Evolutionary conservation across 1,140 invertebrate genomes (phyloP).

Genomic region (Pseudomyrmex sp.): DNA sequence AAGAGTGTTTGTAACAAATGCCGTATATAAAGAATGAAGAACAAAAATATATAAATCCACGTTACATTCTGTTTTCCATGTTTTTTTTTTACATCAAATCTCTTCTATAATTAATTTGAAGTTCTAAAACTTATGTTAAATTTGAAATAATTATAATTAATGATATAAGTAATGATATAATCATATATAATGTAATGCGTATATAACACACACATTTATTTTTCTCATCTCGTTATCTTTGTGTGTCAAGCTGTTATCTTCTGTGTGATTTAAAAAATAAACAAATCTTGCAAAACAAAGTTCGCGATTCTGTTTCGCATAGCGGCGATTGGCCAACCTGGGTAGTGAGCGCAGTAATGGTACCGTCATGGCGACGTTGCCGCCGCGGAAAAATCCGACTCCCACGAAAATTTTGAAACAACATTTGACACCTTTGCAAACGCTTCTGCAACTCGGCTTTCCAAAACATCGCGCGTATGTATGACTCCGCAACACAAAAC

Average conservation of each 20-base stretch:
- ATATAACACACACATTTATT: too few species aligned
- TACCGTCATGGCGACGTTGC: conserved; percentile 88
- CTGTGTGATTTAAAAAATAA: too few species aligned
- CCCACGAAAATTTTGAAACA: conserved; percentile 90
- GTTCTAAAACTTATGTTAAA: too few species aligned
- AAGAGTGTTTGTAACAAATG: conserved; percentile 78
- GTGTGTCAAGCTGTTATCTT: too few species aligned
- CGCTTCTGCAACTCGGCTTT: conserved; percentile 94
- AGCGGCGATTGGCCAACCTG: conserved; percentile 43
- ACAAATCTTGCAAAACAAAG: not conserved
- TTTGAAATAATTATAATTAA: too few species aligned
- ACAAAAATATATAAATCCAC: conserved; percentile 58
- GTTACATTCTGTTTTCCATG: conserved; percentile 50
- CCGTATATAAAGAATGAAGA: conserved; percentile 59
- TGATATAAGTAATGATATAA: too few species aligned
- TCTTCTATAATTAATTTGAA: too few species aligned
- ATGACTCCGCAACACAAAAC: not conserved
- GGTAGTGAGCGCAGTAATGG: conserved; percentile 62
- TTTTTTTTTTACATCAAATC: conserved; percentile 58
- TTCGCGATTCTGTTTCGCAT: not conserved
- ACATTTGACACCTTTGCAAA: conserved; percentile 91
- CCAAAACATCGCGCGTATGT: conserved; percentile 94
- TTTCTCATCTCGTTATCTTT: too few species aligned
- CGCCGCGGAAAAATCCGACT: conserved; percentile 89
- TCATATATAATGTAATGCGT: too few species aligned